Evolutionary conservation across 2,113 vertebrate species (phyloP).

Genomic region (Serinus canaria): DNA sequence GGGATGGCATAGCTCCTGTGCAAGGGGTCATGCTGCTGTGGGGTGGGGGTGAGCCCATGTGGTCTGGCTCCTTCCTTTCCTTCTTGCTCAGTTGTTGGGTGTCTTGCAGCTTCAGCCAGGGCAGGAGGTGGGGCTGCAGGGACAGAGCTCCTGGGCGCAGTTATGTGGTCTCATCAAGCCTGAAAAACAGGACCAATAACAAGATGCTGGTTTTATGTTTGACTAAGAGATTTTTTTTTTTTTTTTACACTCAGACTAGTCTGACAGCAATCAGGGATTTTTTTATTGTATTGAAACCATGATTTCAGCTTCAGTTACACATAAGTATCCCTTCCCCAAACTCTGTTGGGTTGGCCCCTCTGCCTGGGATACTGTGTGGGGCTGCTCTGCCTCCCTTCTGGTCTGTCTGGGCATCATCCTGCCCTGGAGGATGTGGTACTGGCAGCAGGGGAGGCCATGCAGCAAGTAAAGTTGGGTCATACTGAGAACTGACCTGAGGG

Average conservation of each 20-base stretch:
- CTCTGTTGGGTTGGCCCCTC: accelerated
- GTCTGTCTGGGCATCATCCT: neutral
- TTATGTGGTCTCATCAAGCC: neutral
- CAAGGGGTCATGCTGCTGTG: neutral
- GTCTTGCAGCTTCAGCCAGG: neutral
- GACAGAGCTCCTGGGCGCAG: neutral
- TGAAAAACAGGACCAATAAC: neutral
- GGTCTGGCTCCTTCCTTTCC: neutral
- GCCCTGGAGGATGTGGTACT: neutral
- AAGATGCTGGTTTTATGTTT: neutral
- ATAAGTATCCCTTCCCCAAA: neutral
- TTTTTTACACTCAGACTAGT: neutral
- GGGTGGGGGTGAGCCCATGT: accelerated
- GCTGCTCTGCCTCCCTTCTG: neutral
- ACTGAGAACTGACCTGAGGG: neutral
- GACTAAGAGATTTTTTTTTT: neutral
- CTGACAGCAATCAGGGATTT: neutral
- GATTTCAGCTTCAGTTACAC: neutral
- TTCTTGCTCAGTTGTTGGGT: neutral
- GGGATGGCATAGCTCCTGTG: neutral
- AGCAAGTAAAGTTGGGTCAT: accelerated
- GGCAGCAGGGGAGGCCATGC: accelerated
- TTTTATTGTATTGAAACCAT: neutral
- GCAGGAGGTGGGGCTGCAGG: neutral
- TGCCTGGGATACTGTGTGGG: accelerated